Conservation (phyloP, 2,888 invertebrate species). For the Amblyjoppa proteus region DNA sequence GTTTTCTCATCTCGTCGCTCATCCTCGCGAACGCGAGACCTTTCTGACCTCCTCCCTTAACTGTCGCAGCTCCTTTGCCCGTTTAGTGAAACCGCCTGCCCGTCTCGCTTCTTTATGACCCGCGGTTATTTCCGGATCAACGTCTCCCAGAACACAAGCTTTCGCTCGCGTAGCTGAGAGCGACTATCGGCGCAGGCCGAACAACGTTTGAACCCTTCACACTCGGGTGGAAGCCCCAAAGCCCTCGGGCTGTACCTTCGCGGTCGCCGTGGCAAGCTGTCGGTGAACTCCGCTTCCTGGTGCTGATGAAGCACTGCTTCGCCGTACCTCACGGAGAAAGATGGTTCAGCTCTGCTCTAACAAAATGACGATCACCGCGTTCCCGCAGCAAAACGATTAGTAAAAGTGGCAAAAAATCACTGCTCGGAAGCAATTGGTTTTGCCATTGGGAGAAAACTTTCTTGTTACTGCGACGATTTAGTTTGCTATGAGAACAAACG, state of each 20-base stretch:
- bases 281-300: neutral
- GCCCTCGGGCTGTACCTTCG: neutral
- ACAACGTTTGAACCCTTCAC: slow-evolving; percentile 24
- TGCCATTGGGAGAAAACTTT: too few relatives aligned
- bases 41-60: slow-evolving; percentile 36
- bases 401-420: too few relatives aligned
- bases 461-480: too few relatives aligned
- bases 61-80: slow-evolving; percentile 22
- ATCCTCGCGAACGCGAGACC: neutral
- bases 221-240: neutral
- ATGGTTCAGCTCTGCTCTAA: too few relatives aligned
- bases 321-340: neutral
- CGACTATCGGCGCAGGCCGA: neutral
- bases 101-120: slow-evolving; percentile 73
- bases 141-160: slow-evolving; percentile 65
- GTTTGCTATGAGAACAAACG: too few relatives aligned
- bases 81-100: slow-evolving; percentile 55
- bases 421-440: too few relatives aligned
- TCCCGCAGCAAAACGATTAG: too few relatives aligned
- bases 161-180: neutral
- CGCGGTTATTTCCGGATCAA: slow-evolving; percentile 77
- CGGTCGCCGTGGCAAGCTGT: neutral
- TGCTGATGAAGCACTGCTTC: neutral
- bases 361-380: too few relatives aligned
- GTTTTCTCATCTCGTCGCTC: slow-evolving; percentile 33